Percentiles rank a stretch among this genome's conserved stretches.
phyloP scores from a whole-genome alignment of 2,888 invertebrate genomes.

The Eilema sororculum region DNA sequence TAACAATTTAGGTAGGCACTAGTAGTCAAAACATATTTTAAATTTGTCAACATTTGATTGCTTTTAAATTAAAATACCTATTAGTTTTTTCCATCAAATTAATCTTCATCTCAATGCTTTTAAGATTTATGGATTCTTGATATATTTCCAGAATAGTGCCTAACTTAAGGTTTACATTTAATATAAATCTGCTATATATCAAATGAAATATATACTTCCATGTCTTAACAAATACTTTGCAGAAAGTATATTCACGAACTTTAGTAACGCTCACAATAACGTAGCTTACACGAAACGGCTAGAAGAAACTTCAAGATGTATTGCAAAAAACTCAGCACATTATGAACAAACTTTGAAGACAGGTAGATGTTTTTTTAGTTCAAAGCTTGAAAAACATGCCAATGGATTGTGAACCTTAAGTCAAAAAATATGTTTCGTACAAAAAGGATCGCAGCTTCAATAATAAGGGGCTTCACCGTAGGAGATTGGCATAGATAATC shows the following conservation, averaged over 20 bases:
- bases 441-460: neutral
- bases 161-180: neutral
- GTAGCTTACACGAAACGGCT: constrained; percentile 24
- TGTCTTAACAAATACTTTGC: constrained; percentile 26
- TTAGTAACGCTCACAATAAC: constrained; percentile 28
- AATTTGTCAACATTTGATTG: too few relatives aligned
- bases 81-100: too few relatives aligned
- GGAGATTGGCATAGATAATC: constrained; percentile 20
- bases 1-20: too few relatives aligned
- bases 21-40: too few relatives aligned
- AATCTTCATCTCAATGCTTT: neutral
- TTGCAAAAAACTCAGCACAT: constrained; percentile 46
- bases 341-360: constrained; percentile 50
- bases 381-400: constrained; percentile 20
- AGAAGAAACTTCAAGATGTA: constrained; percentile 41
- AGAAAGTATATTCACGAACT: constrained; percentile 25
- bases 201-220: constrained; percentile 6
- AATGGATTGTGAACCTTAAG: constrained; percentile 30
- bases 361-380: constrained; percentile 46
- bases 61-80: too few relatives aligned
- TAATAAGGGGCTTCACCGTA: constrained; percentile 15
- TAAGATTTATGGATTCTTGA: neutral
- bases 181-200: neutral
- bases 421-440: constrained; percentile 4
- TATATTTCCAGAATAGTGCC: neutral